Conservation (phyloP, 2,113 vertebrate species). For the Nibea coibor region DNA sequence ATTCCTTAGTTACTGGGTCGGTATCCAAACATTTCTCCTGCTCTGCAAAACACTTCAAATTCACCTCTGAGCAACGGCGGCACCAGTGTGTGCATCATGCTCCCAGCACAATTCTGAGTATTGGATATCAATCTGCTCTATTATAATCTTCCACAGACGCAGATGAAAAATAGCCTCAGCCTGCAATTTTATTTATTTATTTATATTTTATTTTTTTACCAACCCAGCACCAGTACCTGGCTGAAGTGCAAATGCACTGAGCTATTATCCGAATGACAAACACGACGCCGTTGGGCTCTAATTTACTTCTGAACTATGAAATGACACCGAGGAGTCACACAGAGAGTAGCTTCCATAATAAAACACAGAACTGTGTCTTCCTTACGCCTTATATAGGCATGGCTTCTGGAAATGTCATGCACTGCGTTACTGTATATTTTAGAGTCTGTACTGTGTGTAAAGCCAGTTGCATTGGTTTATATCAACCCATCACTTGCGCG, state of each 20-base stretch:
- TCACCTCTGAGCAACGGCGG: conserved; percentile 34
- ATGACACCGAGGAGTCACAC: conserved; percentile 13
- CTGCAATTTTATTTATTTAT: conserved; percentile 10
- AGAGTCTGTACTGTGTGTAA: conserved; percentile 4
- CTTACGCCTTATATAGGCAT: conserved; percentile 27
- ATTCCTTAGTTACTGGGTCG: conserved; percentile 24
- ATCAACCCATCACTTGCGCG: conserved; percentile 16
- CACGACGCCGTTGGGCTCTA: conserved; percentile 6
- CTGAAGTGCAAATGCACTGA: conserved; percentile 32
- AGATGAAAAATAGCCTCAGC: conserved; percentile 46
- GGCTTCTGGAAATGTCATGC: conserved; percentile 43
- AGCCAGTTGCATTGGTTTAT: conserved; percentile 41
- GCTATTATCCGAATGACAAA: conserved; percentile 43
- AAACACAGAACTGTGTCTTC: conserved; percentile 28
- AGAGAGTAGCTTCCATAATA: conserved; percentile 14
- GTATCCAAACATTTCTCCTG: conserved; percentile 7
- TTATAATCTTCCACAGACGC: conserved; percentile 35
- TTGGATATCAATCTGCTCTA: conserved; percentile 12
- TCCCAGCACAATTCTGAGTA: conserved; percentile 24
- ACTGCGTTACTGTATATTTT: conserved; percentile 8
- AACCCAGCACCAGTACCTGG: conserved; percentile 29
- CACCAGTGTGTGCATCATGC: conserved; percentile 12
- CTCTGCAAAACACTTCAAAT: conserved; percentile 27
- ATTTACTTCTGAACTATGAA: conserved; percentile 20
- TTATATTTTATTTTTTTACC: neutral